phyloP scores from a whole-genome alignment of 2,888 invertebrate species.

The Ethmia dodecea region DNA sequence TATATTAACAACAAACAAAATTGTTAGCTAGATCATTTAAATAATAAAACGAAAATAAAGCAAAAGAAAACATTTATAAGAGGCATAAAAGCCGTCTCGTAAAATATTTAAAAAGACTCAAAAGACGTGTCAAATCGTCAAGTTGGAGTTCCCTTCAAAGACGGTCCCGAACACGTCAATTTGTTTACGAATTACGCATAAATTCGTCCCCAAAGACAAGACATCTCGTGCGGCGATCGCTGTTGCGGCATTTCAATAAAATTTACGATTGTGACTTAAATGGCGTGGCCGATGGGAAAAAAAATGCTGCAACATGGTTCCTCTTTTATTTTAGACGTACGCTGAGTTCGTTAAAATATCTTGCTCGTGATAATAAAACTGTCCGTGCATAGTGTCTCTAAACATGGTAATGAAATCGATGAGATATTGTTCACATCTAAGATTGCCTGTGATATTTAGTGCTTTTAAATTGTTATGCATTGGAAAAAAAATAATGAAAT shows the following conservation, averaged over 20 bases:
- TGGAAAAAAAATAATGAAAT: too few species aligned
- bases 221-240: slow-evolving; percentile 73
- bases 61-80: slow-evolving; percentile 29
- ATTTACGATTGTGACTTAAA: slow-evolving; percentile 77
- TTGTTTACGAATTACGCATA: slow-evolving; percentile 77
- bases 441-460: too few species aligned
- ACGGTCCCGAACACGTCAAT: slow-evolving; percentile 67
- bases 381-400: slow-evolving; percentile 51
- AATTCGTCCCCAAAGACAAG: slow-evolving; percentile 74
- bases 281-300: slow-evolving; percentile 70
- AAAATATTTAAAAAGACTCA: slow-evolving; percentile 46
- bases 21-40: too few species aligned
- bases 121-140: slow-evolving; percentile 67
- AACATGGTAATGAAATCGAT: slow-evolving; percentile 54
- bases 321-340: slow-evolving; percentile 68
- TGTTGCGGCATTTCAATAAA: slow-evolving; percentile 76
- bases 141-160: slow-evolving; percentile 54
- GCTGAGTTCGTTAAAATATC: slow-evolving; percentile 73
- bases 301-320: slow-evolving; percentile 54
- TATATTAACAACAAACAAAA: too few species aligned
- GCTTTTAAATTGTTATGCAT: too few species aligned
- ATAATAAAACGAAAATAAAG: slow-evolving; percentile 22
- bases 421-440: slow-evolving; percentile 38
- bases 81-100: slow-evolving; percentile 37
- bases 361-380: slow-evolving; percentile 63